phyloP scores from a whole-genome alignment of 2,113 vertebrate genomes.

The Cyanoderma ruficeps region DNA sequence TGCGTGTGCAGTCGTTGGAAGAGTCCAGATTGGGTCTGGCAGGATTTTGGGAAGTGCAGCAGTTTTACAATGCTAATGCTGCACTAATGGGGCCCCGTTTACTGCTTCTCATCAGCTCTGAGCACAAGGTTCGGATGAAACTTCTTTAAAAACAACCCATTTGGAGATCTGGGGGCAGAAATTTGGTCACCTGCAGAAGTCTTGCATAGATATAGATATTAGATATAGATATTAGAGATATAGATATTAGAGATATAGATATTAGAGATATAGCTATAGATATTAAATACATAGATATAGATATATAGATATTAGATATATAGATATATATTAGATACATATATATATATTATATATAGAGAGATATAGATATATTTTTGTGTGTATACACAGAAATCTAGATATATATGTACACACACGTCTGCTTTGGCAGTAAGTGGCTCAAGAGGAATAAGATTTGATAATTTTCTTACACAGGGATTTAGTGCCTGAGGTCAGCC shows the following conservation, averaged over 20 bases:
- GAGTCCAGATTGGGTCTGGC: neutral
- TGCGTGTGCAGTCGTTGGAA: neutral
- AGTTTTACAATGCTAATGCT: neutral
- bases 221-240: no score
- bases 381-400: neutral
- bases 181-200: neutral
- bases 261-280: no score
- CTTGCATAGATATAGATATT: neutral
- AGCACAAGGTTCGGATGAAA: neutral
- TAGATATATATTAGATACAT: no score
- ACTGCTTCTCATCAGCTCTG: neutral
- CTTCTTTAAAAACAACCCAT: neutral
- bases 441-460: neutral
- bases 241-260: no score
- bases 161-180: neutral
- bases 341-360: no score
- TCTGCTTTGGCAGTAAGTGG: neutral
- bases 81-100: neutral
- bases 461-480: neutral
- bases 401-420: fast-evolving
- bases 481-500: neutral
- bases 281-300: no score
- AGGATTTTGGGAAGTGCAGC: neutral
- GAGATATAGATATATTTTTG: neutral
- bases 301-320: no score